Conservation (phyloP, 2,797 vertebrate genomes). For the Selene dorsalis region DNA sequence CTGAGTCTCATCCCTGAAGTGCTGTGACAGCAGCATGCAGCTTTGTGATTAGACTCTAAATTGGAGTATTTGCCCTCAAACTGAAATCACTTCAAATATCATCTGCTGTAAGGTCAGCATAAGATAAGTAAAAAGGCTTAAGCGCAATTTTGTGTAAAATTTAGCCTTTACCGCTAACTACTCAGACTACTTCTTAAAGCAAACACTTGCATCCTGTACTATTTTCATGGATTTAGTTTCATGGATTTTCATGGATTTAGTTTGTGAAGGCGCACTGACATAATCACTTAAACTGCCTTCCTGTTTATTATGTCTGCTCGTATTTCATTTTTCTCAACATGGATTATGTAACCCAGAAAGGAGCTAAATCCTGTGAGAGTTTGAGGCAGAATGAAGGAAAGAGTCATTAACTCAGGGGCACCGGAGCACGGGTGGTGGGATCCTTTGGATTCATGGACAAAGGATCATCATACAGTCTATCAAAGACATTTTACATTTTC, state of each 20-base stretch:
- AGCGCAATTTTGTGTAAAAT: conserved; percentile 50
- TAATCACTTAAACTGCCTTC: conserved; percentile 77
- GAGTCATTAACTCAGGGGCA: conserved; percentile 50
- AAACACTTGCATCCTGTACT: conserved; percentile 65
- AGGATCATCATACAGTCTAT: conserved; percentile 19
- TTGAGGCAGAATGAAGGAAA: conserved; percentile 36
- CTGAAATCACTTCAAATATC: conserved; percentile 45
- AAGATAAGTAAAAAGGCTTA: conserved; percentile 37
- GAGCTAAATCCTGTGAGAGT: conserved; percentile 54
- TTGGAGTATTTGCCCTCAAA: conserved; percentile 46
- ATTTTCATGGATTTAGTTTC: conserved; percentile 72
- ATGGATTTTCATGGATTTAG: conserved; percentile 78
- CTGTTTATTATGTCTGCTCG: conserved; percentile 72
- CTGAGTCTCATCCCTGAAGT: not conserved
- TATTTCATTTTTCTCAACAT: conserved; percentile 68
- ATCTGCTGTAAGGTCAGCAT: conserved; percentile 36
- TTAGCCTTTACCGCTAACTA: conserved; percentile 36
- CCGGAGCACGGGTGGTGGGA: conserved; percentile 19
- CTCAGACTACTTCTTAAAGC: conserved; percentile 44
- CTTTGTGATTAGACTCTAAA: conserved; percentile 41
- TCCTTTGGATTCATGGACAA: conserved; percentile 33
- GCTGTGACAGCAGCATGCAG: conserved; percentile 22
- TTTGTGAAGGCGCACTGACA: conserved; percentile 59
- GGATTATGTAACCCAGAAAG: conserved; percentile 59
- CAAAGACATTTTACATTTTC: conserved; percentile 4